Percentiles rank a stretch among this genome's conserved stretches.
phyloP scores from a whole-genome alignment of 1,140 invertebrate genomes.

The Brachionus angularis region DNA sequence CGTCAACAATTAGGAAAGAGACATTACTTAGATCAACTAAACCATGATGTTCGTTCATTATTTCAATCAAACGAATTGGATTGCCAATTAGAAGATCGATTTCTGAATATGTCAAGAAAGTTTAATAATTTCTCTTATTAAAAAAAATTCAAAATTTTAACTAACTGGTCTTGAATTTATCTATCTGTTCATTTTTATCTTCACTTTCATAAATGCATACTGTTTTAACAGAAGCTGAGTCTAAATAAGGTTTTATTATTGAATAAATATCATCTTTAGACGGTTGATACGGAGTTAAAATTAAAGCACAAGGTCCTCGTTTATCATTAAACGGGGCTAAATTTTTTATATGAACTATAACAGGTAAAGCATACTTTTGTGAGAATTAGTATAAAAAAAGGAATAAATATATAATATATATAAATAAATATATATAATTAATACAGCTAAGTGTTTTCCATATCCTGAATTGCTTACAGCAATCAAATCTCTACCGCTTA shows the following conservation, averaged over 20 bases:
- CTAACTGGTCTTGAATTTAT: slow-evolving; percentile 4
- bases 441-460: slow-evolving; percentile 31
- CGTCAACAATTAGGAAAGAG: slow-evolving; percentile 29
- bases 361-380: slow-evolving; percentile 6
- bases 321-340: slow-evolving; percentile 2
- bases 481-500: slow-evolving; percentile 36
- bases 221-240: background rate
- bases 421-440: background rate
- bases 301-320: slow-evolving; percentile 24
- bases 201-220: slow-evolving; percentile 33
- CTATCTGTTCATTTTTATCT: slow-evolving; percentile 24
- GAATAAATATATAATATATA: background rate
- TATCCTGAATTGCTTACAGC: slow-evolving; percentile 34
- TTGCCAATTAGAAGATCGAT: slow-evolving; percentile 34
- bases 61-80: slow-evolving; percentile 30
- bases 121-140: background rate
- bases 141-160: background rate
- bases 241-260: slow-evolving; percentile 2
- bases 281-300: slow-evolving; percentile 25
- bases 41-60: slow-evolving; percentile 32
- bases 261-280: slow-evolving; percentile 32
- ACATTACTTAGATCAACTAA: slow-evolving; percentile 9
- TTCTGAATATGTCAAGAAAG: too few species aligned
- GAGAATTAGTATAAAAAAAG: background rate
- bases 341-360: slow-evolving; percentile 38